These are phyloP conservation scores for Chymomyza caudatula DNA, from an alignment of 2,888 invertebrate species.

Conservation along the genomic window DNA sequence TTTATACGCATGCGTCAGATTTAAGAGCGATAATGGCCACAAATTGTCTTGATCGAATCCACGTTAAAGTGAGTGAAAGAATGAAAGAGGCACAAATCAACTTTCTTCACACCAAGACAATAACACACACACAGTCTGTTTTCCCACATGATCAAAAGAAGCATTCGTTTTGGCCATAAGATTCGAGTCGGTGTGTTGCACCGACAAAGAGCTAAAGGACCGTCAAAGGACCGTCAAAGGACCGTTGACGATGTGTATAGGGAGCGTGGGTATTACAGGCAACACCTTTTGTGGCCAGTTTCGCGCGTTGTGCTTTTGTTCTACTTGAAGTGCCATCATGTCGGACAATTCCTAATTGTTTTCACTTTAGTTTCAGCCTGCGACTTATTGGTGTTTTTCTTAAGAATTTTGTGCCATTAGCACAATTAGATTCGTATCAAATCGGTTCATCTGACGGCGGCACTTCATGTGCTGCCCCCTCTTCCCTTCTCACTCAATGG, in stretches of 20 bases:
- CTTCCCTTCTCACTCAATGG: slow-evolving; percentile 27
- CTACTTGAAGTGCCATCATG: slow-evolving; percentile 27
- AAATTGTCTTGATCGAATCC: slow-evolving; percentile 12
- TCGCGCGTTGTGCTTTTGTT: slow-evolving; percentile 38
- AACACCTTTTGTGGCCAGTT: slow-evolving; percentile 24
- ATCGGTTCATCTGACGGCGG: slow-evolving; percentile 46
- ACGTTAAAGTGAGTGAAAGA: slow-evolving; percentile 20
- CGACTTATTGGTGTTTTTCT: slow-evolving; percentile 57
- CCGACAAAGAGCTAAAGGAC: neutral
- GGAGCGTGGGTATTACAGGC: slow-evolving; percentile 5
- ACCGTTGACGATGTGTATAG: slow-evolving; percentile 13
- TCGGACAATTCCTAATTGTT: slow-evolving; percentile 34
- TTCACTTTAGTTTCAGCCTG: slow-evolving; percentile 12
- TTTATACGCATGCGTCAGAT: slow-evolving; percentile 28
- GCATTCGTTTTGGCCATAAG: slow-evolving; percentile 29
- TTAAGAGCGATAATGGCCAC: slow-evolving; percentile 14
- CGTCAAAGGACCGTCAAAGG: slow-evolving; percentile 26
- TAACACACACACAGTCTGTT: slow-evolving; percentile 13
- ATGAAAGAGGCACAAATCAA: slow-evolving; percentile 16
- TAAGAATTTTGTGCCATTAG: slow-evolving; percentile 68
- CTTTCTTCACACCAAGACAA: slow-evolving; percentile 11
- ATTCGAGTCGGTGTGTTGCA: slow-evolving; percentile 19
- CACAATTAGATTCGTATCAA: slow-evolving; percentile 73
- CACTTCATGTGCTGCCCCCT: slow-evolving; percentile 32
- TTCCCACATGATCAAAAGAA: slow-evolving; percentile 35